Conservation (phyloP, 2,888 invertebrate species). For the Rhodophaea formosa region DNA sequence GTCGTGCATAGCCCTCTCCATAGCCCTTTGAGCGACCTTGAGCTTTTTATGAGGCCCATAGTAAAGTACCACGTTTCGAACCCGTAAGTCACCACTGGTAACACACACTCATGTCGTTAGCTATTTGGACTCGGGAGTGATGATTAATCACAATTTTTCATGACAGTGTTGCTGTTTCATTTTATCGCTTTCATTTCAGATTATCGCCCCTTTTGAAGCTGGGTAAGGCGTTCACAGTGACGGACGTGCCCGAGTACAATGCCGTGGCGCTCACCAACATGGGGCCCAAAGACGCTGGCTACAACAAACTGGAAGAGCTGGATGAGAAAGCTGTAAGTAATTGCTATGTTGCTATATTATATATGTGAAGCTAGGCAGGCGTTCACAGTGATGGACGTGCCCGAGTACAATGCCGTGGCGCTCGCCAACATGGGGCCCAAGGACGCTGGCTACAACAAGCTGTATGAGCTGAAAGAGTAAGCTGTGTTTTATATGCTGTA, state of each 20-base stretch:
- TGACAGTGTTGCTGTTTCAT: neutral
- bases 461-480: constrained; percentile 57
- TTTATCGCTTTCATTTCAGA: constrained; percentile 43
- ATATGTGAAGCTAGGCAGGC: constrained; percentile 52
- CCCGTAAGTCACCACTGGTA: no score
- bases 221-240: constrained; percentile 59
- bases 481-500: constrained; percentile 38
- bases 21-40: no score
- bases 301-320: constrained; percentile 53
- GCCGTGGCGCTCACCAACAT: constrained; percentile 56
- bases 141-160: no score
- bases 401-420: constrained; percentile 55
- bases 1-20: no score
- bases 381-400: constrained; percentile 53
- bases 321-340: constrained; percentile 52
- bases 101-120: no score
- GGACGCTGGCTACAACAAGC: constrained; percentile 47
- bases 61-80: no score
- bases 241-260: constrained; percentile 49
- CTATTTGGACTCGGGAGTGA: no score
- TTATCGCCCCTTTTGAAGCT: constrained; percentile 45
- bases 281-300: constrained; percentile 52
- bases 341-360: neutral
- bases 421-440: constrained; percentile 52
- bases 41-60: no score